Percentiles rank a stretch among this genome's conserved stretches.
phyloP scores from a whole-genome alignment of 1,140 invertebrate species.

The Calephelis nemesis region DNA sequence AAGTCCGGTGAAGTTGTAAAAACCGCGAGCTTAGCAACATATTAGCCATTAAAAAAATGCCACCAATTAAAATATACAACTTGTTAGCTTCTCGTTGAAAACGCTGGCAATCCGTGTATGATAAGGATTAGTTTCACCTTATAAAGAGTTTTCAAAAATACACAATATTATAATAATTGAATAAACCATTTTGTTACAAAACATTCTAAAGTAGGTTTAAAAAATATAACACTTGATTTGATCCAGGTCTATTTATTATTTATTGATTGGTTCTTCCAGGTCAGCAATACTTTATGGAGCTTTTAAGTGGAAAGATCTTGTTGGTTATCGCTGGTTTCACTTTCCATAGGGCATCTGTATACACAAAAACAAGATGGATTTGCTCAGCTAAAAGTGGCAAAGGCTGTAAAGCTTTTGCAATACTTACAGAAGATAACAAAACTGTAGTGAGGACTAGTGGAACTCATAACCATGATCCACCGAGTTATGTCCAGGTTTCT shows the following conservation, averaged over 20 bases:
- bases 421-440: conserved; percentile 33
- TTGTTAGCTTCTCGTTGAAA: too few species aligned
- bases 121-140: too few species aligned
- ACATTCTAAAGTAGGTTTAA: too few species aligned
- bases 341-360: conserved; percentile 24
- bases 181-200: too few species aligned
- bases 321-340: conserved; percentile 27
- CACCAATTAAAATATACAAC: too few species aligned
- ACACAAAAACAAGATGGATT: conserved; percentile 27
- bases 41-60: too few species aligned
- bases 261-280: not conserved
- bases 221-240: not conserved
- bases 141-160: too few species aligned
- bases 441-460: conserved; percentile 26
- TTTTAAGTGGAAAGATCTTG: conserved; percentile 21
- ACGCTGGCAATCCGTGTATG: too few species aligned
- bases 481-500: conserved; percentile 27
- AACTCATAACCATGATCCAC: conserved; percentile 37
- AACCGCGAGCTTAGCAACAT: too few species aligned
- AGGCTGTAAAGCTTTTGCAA: conserved; percentile 38
- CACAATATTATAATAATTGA: too few species aligned
- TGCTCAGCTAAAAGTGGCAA: conserved; percentile 38
- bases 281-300: conserved; percentile 7
- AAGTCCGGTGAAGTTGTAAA: too few species aligned
- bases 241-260: not conserved